Conservation (phyloP, 2,888 invertebrate species). For the Pantelozetes paolii region DNA sequence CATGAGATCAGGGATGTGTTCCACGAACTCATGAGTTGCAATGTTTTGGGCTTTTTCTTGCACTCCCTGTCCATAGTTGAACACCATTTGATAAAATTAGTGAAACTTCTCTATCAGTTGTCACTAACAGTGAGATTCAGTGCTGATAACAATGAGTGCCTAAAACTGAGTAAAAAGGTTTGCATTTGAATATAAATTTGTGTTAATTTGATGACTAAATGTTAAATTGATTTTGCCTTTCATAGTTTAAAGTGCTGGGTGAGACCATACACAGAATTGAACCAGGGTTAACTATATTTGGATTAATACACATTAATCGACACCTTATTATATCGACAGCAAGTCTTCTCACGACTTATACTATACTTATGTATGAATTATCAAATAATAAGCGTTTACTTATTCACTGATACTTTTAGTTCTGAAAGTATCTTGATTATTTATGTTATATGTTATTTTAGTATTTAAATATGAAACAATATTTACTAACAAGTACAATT, state of each 20-base stretch:
- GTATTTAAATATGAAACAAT: too few species aligned
- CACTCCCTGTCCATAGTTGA: background rate
- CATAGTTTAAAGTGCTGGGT: slow-evolving; percentile 8
- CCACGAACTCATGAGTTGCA: background rate
- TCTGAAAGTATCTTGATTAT: too few species aligned
- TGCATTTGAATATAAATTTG: too few species aligned
- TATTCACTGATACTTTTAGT: too few species aligned
- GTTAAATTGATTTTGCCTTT: too few species aligned
- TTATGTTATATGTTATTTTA: too few species aligned
- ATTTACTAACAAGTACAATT: too few species aligned
- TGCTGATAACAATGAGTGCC: background rate
- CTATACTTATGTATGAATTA: slow-evolving; percentile 7
- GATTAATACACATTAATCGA: background rate
- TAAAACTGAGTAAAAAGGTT: background rate
- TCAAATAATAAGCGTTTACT: too few species aligned
- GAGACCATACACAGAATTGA: background rate
- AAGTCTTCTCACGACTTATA: background rate
- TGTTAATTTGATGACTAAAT: too few species aligned
- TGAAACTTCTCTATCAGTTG: slow-evolving; percentile 15
- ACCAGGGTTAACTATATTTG: background rate
- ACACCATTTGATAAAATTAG: background rate
- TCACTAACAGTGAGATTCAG: background rate
- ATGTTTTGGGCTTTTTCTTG: background rate
- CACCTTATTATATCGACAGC: background rate
- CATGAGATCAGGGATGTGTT: background rate